Evolutionary conservation across 2,113 vertebrate species (phyloP).

Genomic region (Rhombomys opimus): DNA sequence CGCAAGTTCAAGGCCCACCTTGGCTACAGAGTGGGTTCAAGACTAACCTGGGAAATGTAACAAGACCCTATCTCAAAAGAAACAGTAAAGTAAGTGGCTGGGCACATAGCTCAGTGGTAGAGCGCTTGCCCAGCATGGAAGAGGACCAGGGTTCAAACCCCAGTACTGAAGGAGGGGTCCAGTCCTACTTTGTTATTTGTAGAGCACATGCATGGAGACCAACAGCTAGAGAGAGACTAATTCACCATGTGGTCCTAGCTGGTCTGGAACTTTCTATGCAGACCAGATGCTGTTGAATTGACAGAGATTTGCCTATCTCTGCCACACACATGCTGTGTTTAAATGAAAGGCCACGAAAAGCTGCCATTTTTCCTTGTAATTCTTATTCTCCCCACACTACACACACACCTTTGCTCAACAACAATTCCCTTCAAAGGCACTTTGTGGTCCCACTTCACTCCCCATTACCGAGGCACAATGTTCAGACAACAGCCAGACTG

Average conservation of each 20-base stretch:
- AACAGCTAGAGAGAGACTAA: not conserved
- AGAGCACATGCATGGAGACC: not conserved
- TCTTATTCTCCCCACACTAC: not conserved
- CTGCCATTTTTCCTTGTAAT: constrained; percentile 4
- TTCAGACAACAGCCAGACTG: not conserved
- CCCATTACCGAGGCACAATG: not conserved
- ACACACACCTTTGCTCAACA: not conserved
- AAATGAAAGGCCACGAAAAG: not conserved
- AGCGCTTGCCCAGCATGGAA: not conserved
- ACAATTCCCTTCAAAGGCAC: not conserved
- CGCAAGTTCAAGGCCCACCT: not conserved
- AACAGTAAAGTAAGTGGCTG: not conserved
- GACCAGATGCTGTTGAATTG: not conserved
- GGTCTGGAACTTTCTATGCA: not conserved
- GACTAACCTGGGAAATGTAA: not conserved
- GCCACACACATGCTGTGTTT: not conserved
- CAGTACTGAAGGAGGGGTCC: not conserved
- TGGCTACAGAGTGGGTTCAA: not conserved
- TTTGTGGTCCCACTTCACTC: not conserved
- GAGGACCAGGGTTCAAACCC: not conserved
- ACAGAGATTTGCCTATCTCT: not conserved
- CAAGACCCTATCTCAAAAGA: not conserved
- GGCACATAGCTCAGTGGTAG: not conserved
- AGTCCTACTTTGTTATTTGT: not conserved
- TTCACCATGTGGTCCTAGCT: not conserved